Conservation (phyloP, 2,113 vertebrate species). For the Mormyrus iriodes region DNA sequence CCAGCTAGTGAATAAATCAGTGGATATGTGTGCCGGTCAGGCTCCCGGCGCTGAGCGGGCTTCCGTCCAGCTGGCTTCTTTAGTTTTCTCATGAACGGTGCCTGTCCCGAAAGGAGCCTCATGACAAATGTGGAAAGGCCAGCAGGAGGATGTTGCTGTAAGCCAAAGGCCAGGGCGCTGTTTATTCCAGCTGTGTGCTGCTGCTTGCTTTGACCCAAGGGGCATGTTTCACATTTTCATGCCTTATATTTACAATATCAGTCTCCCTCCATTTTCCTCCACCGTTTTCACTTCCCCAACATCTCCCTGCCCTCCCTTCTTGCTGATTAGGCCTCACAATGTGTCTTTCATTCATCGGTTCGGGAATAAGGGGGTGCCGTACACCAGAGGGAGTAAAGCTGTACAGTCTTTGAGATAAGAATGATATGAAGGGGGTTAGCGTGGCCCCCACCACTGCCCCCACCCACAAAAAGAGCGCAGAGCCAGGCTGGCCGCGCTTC, state of each 20-base stretch:
- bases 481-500: background rate
- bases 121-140: background rate
- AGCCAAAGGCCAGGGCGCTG: background rate
- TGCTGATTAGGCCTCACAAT: background rate
- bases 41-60: background rate
- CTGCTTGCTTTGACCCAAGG: background rate
- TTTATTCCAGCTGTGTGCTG: background rate
- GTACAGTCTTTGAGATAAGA: background rate
- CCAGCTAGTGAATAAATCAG: background rate
- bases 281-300: background rate
- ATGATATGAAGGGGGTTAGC: background rate
- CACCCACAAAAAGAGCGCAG: background rate
- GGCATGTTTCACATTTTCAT: background rate
- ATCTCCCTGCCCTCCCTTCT: background rate
- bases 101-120: background rate
- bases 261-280: background rate
- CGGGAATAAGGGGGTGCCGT: background rate
- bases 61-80: background rate
- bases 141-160: background rate
- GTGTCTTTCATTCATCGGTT: background rate
- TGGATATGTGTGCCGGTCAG: background rate
- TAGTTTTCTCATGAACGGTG: background rate
- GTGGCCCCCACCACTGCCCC: background rate
- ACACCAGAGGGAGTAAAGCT: background rate
- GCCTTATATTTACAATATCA: background rate